Base-by-base conservation (phyloP, 2,888 invertebrate genomes). In the Atethmia centrago region DNA sequence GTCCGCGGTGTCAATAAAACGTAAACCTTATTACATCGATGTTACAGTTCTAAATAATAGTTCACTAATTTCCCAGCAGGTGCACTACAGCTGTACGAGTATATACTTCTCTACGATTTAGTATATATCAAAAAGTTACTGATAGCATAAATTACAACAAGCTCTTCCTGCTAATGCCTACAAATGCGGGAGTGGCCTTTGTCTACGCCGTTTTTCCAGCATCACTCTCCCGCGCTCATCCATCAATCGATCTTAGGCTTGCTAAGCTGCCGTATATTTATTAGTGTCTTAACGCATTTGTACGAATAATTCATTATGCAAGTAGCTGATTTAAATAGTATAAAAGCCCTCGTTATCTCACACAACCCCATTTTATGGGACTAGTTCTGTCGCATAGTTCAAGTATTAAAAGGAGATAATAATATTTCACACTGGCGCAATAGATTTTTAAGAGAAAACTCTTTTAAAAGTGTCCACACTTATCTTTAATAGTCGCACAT, bases 391-490 rank as follows among this genome's bases (percentile, higher is more conserved):
- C 70, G 19, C 47, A 64, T 69, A 84, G 67, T 74, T 81, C 70
- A 67, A 55, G 42, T 64, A 51, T 77, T 66, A 63, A 77, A 79
- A 70, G 49, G 21, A 40, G 31, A 71, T 69, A 51, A 63, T 51
- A 71, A 76, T 84, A 77, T 80, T 74, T 83, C 69, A 77, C 61
- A 12, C 61, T 56, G 36, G 40, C 53, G 64, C 47, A 58, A 79
- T 75, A 83, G 56, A 82, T 71, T 77, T 82, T 80, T 61, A 71
- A 75, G 19, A 71, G 67, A 28, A 71, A 74, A 70, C 56, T 80
- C 65, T 31, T 70, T 42, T 81, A 53, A 77, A 74, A 77, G 47
- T 63, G 45, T 51, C 68, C 68, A 70, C 65, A 79, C 42, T 80
- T 74, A 74, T 68, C 71, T 80, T 63, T 74, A 64, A 61, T 36